Percentiles rank a stretch among this genome's conserved stretches.
Evolutionary conservation across 2,888 invertebrate genomes (phyloP).

Genomic region (Athalia cordata): DNA sequence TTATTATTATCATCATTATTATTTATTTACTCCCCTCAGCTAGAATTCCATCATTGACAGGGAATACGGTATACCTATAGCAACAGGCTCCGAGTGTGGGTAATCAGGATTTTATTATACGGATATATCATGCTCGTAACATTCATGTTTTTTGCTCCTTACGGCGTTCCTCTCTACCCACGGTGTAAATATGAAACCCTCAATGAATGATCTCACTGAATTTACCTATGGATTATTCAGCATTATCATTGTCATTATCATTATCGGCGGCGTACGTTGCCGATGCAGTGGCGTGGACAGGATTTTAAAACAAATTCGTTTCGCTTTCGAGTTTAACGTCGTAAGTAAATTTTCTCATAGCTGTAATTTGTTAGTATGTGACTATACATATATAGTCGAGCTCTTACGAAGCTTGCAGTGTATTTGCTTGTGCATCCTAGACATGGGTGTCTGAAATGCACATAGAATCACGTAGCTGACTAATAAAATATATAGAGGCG

Average conservation of each 20-base stretch:
- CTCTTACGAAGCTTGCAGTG: too few species aligned
- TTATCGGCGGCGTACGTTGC: too few species aligned
- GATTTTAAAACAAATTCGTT: neutral
- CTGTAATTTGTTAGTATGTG: neutral
- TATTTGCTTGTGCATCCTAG: neutral
- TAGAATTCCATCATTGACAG: too few species aligned
- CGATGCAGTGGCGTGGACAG: neutral
- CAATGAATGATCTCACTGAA: slow-evolving; percentile 36
- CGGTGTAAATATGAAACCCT: slow-evolving; percentile 13
- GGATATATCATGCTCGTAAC: too few species aligned
- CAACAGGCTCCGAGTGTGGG: too few species aligned
- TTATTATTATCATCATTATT: too few species aligned
- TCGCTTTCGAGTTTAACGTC: neutral
- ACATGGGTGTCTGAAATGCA: slow-evolving; percentile 2
- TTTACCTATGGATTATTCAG: slow-evolving; percentile 4
- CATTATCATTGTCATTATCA: slow-evolving; percentile 7
- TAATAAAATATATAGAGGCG: too few species aligned
- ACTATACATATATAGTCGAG: too few species aligned
- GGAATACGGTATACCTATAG: too few species aligned
- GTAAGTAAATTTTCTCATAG: neutral
- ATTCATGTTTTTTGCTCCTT: too few species aligned
- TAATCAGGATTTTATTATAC: too few species aligned
- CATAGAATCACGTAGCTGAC: slow-evolving; percentile 42
- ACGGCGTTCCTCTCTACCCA: neutral
- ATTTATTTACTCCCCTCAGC: too few species aligned